Evolutionary conservation across 2,113 vertebrate species (phyloP).

Genomic region (Vulpes ferrilata): DNA sequence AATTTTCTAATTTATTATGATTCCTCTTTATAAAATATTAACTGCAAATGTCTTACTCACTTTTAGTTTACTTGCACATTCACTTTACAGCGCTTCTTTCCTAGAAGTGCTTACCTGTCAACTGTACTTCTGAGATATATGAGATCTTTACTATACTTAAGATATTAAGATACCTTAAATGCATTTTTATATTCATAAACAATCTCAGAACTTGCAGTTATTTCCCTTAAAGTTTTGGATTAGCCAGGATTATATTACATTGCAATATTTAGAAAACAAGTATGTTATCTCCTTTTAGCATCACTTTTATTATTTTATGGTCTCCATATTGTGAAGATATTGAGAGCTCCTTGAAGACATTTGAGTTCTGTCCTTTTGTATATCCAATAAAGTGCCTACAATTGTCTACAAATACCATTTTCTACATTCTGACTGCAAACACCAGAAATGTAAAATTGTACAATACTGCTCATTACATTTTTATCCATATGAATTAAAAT

Average conservation of each 20-base stretch:
- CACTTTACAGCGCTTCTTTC: neutral
- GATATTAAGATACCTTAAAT: neutral
- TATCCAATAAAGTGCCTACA: neutral
- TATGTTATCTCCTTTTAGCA: neutral
- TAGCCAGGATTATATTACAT: neutral
- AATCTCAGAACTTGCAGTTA: neutral
- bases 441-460: neutral
- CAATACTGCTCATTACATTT: neutral
- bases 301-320: neutral
- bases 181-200: neutral
- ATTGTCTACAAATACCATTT: neutral
- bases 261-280: neutral
- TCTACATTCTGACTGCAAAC: neutral
- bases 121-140: neutral
- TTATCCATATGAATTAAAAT: neutral
- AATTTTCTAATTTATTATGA: neutral
- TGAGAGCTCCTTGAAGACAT: neutral
- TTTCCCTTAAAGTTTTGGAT: neutral
- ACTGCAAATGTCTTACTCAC: neutral
- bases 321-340: neutral
- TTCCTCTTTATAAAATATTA: constrained; percentile 4
- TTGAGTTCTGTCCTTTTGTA: neutral
- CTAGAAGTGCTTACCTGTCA: neutral
- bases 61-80: neutral
- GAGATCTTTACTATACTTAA: neutral